Percentiles rank a stretch among this genome's conserved stretches.
Evolutionary conservation across 2,113 vertebrate genomes (phyloP).

Genomic region (Chionis minor): DNA sequence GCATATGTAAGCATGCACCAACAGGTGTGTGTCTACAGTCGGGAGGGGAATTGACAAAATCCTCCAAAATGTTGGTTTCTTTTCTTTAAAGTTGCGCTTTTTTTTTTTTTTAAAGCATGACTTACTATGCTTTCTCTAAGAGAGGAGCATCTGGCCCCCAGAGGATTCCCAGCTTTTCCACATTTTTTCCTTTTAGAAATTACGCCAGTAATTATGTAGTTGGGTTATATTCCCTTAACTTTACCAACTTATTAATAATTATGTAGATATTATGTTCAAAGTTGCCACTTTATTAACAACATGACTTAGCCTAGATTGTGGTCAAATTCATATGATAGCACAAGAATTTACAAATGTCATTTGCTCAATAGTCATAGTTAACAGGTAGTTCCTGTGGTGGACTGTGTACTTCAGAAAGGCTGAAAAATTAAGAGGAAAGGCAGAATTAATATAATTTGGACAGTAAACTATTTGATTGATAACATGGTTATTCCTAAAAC

Average conservation of each 20-base stretch:
- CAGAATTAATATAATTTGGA: background rate
- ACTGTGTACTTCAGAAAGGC: background rate
- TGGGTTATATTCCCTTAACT: background rate
- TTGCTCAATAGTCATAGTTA: background rate
- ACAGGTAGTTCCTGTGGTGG: background rate
- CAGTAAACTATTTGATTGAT: background rate
- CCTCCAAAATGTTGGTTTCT: background rate
- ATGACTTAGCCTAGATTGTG: background rate
- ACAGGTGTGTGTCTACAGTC: background rate
- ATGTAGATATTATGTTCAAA: background rate
- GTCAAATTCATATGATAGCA: background rate
- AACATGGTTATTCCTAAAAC: background rate
- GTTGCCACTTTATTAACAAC: background rate
- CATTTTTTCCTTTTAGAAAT: background rate
- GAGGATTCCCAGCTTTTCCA: background rate
- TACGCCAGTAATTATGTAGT: background rate
- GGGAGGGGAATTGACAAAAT: background rate
- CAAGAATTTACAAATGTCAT: background rate
- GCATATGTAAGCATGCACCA: background rate
- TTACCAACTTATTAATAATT: background rate
- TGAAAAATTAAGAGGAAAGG: background rate
- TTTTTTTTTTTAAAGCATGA: background rate
- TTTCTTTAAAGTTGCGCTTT: background rate
- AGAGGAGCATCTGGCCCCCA: background rate
- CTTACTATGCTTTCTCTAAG: background rate